Conservation (phyloP, 2,888 invertebrate species). For the Ochropleura plecta region DNA sequence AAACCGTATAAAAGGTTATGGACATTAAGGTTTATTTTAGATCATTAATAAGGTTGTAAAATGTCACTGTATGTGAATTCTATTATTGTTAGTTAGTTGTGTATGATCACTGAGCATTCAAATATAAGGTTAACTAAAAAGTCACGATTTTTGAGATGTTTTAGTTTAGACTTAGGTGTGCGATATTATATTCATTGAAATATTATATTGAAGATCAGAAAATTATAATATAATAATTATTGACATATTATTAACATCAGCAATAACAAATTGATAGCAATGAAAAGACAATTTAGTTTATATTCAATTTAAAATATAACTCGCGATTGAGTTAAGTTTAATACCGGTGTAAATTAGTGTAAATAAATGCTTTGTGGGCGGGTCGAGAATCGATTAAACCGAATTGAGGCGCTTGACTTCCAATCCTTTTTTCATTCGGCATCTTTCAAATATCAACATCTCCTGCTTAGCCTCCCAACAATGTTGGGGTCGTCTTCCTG, state of each 20-base stretch:
- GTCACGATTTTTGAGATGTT: too few species aligned
- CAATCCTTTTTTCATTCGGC: neutral
- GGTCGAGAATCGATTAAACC: conserved; percentile 24
- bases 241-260: conserved; percentile 37
- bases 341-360: conserved; percentile 50
- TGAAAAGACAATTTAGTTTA: conserved; percentile 60
- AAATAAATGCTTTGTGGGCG: conserved; percentile 48
- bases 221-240: neutral
- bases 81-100: too few species aligned
- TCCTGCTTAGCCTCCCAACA: neutral
- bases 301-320: conserved; percentile 22
- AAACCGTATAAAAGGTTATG: too few species aligned
- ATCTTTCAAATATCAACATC: neutral
- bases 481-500: neutral
- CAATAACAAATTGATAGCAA: conserved; percentile 57
- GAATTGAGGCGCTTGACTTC: neutral
- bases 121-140: too few species aligned
- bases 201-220: too few species aligned
- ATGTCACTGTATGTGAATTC: too few species aligned
- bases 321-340: conserved; percentile 4
- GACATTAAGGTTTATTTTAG: too few species aligned
- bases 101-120: too few species aligned
- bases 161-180: too few species aligned
- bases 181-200: too few species aligned
- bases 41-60: too few species aligned